Percentiles rank a stretch among this genome's conserved stretches.
These are phyloP conservation scores for Rhingia campestris DNA, from an alignment of 2,888 invertebrate genomes.

Conservation along the genomic window DNA sequence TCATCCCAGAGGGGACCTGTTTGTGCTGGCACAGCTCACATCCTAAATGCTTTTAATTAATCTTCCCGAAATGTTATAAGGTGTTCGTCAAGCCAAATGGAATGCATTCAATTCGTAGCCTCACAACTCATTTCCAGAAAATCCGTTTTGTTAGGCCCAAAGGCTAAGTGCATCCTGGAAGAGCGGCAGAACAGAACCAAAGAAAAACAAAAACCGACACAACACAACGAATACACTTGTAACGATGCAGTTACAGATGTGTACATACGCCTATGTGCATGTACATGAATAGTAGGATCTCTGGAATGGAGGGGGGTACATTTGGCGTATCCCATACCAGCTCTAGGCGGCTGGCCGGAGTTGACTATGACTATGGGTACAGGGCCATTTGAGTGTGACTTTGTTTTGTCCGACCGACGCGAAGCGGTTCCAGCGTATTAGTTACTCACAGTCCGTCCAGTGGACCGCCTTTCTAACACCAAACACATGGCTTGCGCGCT, in stretches of 20 bases:
- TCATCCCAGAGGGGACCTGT: conserved; percentile 43
- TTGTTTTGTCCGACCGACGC: neutral
- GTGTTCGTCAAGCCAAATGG: conserved; percentile 28
- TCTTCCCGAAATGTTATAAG: conserved; percentile 59
- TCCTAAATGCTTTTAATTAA: conserved; percentile 64
- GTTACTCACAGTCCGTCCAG: conserved; percentile 32
- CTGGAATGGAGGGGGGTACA: conserved; percentile 30
- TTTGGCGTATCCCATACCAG: conserved; percentile 45
- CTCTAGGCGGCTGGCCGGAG: conserved; percentile 56
- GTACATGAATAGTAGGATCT: conserved; percentile 16
- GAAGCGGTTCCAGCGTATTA: conserved; percentile 29
- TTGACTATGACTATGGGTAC: neutral
- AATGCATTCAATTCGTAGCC: conserved; percentile 42
- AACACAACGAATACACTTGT: neutral
- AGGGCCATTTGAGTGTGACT: conserved; percentile 31
- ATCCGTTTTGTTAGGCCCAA: conserved; percentile 37
- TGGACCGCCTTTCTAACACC: conserved; percentile 66
- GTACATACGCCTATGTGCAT: neutral
- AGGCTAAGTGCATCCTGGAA: conserved; percentile 39
- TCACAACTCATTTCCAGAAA: conserved; percentile 53
- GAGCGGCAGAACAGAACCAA: conserved; percentile 25
- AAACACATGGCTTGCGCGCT: conserved; percentile 47
- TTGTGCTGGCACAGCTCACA: conserved; percentile 29
- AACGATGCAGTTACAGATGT: conserved; percentile 42
- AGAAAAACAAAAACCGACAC: neutral